Evolutionary conservation across 2,797 vertebrate species (phyloP).

Genomic region (Hippocampus kuda): DNA sequence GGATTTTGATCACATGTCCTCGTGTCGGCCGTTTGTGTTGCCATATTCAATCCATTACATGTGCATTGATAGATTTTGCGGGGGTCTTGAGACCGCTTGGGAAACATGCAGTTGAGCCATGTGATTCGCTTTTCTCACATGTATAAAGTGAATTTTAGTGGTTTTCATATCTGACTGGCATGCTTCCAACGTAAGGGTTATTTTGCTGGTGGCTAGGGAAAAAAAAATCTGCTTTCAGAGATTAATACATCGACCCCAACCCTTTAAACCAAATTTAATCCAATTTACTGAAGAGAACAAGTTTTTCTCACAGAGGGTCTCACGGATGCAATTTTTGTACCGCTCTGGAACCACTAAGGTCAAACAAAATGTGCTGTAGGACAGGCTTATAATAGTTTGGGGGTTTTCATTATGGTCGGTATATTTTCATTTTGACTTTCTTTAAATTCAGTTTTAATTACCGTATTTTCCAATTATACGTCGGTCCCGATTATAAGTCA

Average conservation of each 20-base stretch:
- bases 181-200: neutral
- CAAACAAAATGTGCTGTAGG: neutral
- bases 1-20: constrained; percentile 17
- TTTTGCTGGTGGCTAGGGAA: neutral
- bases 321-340: neutral
- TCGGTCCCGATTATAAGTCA: too few relatives aligned
- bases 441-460: too few relatives aligned
- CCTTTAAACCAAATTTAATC: constrained; percentile 45
- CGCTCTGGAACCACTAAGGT: neutral
- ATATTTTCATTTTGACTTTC: too few relatives aligned
- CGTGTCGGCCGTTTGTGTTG: constrained; percentile 23
- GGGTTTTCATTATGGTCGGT: too few relatives aligned
- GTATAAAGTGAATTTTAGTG: constrained; percentile 12
- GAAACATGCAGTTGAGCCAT: constrained; percentile 14
- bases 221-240: constrained; percentile 3
- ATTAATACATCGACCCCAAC: neutral
- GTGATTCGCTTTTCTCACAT: constrained; percentile 27
- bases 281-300: constrained; percentile 46
- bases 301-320: constrained; percentile 35
- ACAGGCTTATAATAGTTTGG: neutral
- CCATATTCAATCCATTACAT: constrained; percentile 6
- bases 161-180: constrained; percentile 7
- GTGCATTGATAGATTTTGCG: constrained; percentile 2
- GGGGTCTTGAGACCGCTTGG: constrained; percentile 11
- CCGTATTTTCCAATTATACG: too few relatives aligned